Base-by-base conservation (phyloP, 2,797 vertebrate genomes). In the Acrocephalus scirpaceus region DNA sequence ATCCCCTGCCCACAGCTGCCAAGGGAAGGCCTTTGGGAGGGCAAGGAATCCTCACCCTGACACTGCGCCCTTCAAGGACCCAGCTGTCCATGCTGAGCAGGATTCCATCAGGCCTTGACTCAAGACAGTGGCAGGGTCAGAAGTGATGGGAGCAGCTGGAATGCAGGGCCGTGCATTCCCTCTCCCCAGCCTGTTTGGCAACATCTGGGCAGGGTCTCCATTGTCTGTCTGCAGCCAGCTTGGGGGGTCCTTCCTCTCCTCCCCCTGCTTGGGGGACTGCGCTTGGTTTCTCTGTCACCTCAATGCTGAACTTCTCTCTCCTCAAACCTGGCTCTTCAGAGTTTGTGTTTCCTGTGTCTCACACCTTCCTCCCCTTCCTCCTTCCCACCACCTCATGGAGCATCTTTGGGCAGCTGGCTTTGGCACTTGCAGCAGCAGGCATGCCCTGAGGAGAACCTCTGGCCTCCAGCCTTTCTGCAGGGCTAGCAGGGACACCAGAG, bases 41-140 rank as follows among this genome's bases (percentile, higher is more conserved):
- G 36, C 40, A 36, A 60, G 48, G 57, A 11, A 0, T 0, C 4
- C 0, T 29, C 6, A 9, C 2, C 14, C 26, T 36, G 22, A 60
- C 16, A 22, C 11, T 4, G 5, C 0, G 23, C 36, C 48, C 17
- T 38, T 47, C 47, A 60, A 48, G 40, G n/a, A 38, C 13, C 30
- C 18, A 44, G 47, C 26, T 82, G n/a, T 26, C 27, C 25, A 10
- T 1, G 0, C 30, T 66, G 2, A 48, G 58, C 3, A 5, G 30
- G 5, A 44, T 51, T 76, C 47, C 27, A 11, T 64, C 29, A 58
- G 16, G 19, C 25, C n/a, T 70, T 88, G 74, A 5, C 58, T 61
- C n/a, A 29, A 53, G 77, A 29, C 21, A n/a, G 27, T 13, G 17
- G 13, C 38, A 70, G 17, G 36, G 40, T 56, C 44, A 75, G 51